Conservation (phyloP, 2,797 vertebrate species). For the Muraenolepis orangiensis region DNA sequence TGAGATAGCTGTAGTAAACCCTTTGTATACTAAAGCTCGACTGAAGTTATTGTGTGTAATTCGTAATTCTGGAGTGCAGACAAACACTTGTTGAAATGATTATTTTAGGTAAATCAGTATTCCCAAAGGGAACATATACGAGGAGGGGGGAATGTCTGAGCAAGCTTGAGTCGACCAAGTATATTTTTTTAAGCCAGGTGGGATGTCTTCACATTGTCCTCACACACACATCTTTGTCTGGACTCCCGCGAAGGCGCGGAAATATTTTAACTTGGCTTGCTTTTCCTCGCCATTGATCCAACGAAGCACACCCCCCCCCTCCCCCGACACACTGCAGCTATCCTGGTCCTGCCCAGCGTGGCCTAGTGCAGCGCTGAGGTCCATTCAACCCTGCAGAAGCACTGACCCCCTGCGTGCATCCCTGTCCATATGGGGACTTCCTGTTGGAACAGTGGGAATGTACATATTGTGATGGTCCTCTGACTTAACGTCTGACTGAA, state of each 20-base stretch:
- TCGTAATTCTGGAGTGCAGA: background rate
- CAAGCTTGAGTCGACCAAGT: background rate
- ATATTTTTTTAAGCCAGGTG: background rate
- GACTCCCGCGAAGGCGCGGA: conserved; percentile 24
- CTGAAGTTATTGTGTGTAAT: background rate
- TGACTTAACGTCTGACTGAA: conserved; percentile 16
- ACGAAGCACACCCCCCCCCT: too few relatives aligned
- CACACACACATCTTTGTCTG: conserved; percentile 1
- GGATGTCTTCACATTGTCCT: conserved; percentile 3
- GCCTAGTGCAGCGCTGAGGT: conserved; percentile 5
- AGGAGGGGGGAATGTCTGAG: background rate
- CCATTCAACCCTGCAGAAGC: conserved; percentile 4
- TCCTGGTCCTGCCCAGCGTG: background rate
- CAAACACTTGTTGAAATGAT: background rate
- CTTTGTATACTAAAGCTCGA: background rate
- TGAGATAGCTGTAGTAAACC: background rate
- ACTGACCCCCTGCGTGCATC: too few relatives aligned
- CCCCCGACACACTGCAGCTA: conserved; percentile 27
- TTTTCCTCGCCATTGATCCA: conserved; percentile 25
- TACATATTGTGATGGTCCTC: conserved; percentile 19
- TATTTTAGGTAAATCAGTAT: background rate
- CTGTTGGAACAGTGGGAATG: conserved; percentile 19
- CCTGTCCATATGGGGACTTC: conserved; percentile 4
- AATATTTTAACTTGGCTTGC: conserved; percentile 28
- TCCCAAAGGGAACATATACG: background rate